A percentile compares a stretch with the other conserved stretches of the same genome.
Conservation (phyloP, 2,113 vertebrate species). For the Malurus melanocephalus region DNA sequence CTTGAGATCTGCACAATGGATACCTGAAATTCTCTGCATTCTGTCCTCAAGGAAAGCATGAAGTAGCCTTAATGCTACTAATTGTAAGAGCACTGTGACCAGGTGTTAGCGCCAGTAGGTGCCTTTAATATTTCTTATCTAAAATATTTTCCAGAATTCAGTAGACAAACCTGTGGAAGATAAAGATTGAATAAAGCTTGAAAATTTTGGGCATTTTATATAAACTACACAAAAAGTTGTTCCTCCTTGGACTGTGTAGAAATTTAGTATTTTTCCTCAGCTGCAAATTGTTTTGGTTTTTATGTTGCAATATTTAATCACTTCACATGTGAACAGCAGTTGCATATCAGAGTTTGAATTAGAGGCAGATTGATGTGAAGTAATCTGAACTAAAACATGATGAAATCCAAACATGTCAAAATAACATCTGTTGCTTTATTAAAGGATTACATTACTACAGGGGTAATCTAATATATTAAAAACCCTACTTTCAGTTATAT, state of each 20-base stretch:
- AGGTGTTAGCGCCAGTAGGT: background rate
- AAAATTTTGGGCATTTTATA: background rate
- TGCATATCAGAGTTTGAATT: background rate
- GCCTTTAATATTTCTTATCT: background rate
- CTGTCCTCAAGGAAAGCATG: background rate
- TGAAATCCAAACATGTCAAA: constrained; percentile 16
- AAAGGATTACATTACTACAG: constrained; percentile 67
- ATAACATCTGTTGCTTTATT: constrained; percentile 71
- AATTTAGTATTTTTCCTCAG: background rate
- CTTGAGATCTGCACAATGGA: background rate
- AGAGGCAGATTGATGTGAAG: background rate
- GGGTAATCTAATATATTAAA: constrained; percentile 69
- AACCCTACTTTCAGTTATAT: constrained; percentile 67
- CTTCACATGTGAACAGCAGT: background rate
- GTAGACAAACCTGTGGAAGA: background rate
- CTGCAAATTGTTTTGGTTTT: background rate
- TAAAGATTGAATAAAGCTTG: background rate
- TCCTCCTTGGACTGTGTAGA: background rate
- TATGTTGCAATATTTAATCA: background rate
- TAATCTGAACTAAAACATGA: background rate
- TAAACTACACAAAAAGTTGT: background rate
- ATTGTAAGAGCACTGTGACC: background rate
- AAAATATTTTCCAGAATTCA: background rate
- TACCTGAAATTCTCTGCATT: background rate
- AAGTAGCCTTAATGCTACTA: background rate